phyloP scores from a whole-genome alignment of 92 coral and sea anemone genomes.

The Epizoanthus scotinus region DNA sequence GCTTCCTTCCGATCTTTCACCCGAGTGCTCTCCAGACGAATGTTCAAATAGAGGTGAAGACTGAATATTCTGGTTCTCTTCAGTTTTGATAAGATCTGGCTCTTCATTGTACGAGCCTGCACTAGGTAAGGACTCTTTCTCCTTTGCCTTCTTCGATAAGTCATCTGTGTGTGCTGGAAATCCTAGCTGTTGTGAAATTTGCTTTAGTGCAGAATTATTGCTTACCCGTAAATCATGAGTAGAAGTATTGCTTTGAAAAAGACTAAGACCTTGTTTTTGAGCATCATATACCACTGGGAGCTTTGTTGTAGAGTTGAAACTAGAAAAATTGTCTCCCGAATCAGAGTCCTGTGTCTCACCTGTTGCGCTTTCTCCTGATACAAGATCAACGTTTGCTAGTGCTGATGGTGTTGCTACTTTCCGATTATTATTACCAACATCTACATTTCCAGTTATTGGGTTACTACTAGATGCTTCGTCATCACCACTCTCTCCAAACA shows the following conservation, averaged over 20 bases:
- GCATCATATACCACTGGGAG: constrained; percentile 17
- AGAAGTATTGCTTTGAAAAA: neutral
- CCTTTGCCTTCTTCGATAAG: constrained; percentile 11
- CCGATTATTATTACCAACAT: neutral
- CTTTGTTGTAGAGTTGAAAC: neutral
- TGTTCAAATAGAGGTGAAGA: constrained; percentile 38
- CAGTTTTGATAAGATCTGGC: constrained; percentile 20
- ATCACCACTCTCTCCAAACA: neutral
- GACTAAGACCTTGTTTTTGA: constrained; percentile 23
- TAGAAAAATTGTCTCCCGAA: neutral
- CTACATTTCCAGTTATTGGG: neutral
- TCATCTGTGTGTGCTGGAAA: constrained; percentile 19
- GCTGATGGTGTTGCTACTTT: neutral
- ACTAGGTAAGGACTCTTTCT: constrained; percentile 15
- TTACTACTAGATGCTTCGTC: neutral
- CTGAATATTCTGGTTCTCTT: constrained; percentile 24
- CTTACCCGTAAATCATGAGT: neutral
- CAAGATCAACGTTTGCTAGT: neutral
- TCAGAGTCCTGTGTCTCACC: neutral
- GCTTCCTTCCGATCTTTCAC: constrained; percentile 11
- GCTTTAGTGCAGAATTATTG: constrained; percentile 6
- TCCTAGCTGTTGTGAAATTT: constrained; percentile 24
- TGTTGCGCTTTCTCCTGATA: constrained; percentile 26
- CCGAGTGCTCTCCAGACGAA: constrained; percentile 26
- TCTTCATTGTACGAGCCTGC: constrained; percentile 30